Evolutionary conservation across 2,797 vertebrate species (phyloP).

Genomic region (Microtus agrestis): DNA sequence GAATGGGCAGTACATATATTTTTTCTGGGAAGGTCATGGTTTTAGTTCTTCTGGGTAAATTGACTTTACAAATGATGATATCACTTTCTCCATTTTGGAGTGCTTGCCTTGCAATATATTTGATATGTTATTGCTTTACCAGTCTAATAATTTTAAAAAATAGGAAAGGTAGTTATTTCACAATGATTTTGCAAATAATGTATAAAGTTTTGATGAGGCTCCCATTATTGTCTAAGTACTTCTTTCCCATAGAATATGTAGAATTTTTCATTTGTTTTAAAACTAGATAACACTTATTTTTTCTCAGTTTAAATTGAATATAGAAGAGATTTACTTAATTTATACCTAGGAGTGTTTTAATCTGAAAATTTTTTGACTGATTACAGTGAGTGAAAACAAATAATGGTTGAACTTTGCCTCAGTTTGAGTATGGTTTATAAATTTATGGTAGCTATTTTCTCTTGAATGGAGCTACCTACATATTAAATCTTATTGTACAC

Average conservation of each 20-base stretch:
- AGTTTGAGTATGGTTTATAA: background rate
- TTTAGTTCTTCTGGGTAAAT: background rate
- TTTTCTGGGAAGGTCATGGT: background rate
- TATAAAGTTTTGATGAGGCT: background rate
- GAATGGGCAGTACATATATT: background rate
- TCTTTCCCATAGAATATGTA: background rate
- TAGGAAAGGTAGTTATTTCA: background rate
- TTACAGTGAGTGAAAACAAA: slow-evolving; percentile 1
- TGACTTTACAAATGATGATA: background rate
- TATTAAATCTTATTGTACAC: slow-evolving; percentile 69
- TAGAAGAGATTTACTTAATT: background rate
- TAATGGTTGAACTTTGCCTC: background rate
- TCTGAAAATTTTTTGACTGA: background rate
- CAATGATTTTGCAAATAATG: background rate
- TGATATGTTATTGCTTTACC: background rate
- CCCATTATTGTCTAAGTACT: background rate
- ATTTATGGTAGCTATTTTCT: slow-evolving; percentile 44
- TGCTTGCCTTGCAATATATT: background rate
- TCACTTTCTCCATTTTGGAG: background rate
- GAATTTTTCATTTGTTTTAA: background rate
- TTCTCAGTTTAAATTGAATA: background rate
- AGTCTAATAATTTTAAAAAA: background rate
- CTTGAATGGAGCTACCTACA: slow-evolving; percentile 44
- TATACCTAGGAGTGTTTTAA: background rate
- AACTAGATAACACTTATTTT: background rate